phyloP scores from a whole-genome alignment of 2,113 vertebrate species.

The Onychostruthus taczanowskii region DNA sequence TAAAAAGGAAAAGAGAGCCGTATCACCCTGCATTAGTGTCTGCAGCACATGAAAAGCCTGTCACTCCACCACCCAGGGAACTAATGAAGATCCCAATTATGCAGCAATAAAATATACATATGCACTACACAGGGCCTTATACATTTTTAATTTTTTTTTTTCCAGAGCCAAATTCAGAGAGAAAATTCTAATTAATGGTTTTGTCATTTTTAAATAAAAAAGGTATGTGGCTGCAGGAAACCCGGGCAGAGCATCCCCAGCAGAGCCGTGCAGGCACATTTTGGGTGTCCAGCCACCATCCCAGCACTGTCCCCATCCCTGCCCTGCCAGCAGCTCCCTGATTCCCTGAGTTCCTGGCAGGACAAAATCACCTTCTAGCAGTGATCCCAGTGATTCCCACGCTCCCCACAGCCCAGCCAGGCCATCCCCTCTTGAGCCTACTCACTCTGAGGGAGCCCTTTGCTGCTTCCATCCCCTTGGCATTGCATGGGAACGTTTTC shows the following conservation, averaged over 20 bases:
- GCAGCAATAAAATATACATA: conserved; percentile 77
- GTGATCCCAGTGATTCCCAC: not conserved
- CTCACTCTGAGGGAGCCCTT: not conserved
- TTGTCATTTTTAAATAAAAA: conserved; percentile 59
- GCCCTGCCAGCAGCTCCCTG: not conserved
- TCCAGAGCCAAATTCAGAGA: conserved; percentile 60
- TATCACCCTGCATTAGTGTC: conserved; percentile 49
- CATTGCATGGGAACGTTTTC: not conserved
- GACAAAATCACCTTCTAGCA: not conserved
- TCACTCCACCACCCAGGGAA: conserved; percentile 45
- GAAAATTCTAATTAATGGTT: conserved; percentile 70
- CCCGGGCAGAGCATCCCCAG: not conserved
- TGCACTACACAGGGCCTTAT: conserved; percentile 64
- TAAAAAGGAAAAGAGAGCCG: not conserved
- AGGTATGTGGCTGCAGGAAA: not conserved
- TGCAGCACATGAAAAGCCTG: conserved; percentile 61
- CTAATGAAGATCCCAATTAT: conserved; percentile 77
- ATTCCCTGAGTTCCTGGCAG: not conserved
- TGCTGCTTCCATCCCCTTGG: not conserved
- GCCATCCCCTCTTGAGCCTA: not conserved
- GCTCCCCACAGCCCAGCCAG: not conserved
- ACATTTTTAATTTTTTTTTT: conserved; percentile 77
- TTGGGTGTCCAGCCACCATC: not conserved
- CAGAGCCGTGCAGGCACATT: accelerated
- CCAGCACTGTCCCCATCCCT: not conserved